These are phyloP conservation scores for Carassius gibelio DNA, from an alignment of 2,113 vertebrate genomes.

Conservation along the genomic window DNA sequence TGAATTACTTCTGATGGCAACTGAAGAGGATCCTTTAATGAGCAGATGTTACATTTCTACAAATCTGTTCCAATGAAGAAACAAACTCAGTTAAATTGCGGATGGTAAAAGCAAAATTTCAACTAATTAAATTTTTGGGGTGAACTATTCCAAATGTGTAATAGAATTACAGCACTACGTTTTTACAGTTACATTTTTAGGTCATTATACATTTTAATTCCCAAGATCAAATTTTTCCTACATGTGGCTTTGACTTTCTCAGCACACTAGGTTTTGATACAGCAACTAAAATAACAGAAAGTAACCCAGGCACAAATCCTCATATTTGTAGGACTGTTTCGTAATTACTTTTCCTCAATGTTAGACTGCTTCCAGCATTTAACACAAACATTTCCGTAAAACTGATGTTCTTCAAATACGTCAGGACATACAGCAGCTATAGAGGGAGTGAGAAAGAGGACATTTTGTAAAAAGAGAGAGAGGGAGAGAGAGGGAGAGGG, in stretches of 20 bases:
- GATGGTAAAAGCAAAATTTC: too few species aligned
- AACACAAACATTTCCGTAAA: slow-evolving; percentile 19
- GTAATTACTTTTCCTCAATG: slow-evolving; percentile 3
- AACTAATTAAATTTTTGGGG: neutral
- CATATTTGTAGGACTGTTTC: neutral
- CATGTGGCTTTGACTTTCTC: neutral
- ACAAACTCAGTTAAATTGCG: too few species aligned
- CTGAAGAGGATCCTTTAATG: neutral
- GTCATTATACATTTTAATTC: neutral
- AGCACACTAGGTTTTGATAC: neutral
- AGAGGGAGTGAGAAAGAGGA: slow-evolving; percentile 12
- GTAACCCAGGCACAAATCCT: neutral
- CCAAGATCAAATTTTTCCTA: neutral
- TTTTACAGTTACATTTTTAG: neutral
- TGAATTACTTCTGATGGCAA: neutral
- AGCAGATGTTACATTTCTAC: neutral
- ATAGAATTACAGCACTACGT: neutral
- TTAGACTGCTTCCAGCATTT: neutral
- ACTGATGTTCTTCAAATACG: neutral
- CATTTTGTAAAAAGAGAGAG: slow-evolving; percentile 56
- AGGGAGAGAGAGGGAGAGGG: slow-evolving; percentile 1
- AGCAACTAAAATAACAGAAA: neutral
- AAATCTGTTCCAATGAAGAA: too few species aligned
- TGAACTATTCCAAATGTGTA: neutral
- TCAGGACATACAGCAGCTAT: neutral